A percentile compares a stretch with the other conserved stretches of the same genome.
Conservation (phyloP, 2,797 vertebrate genomes). For the Eremophila alpestris region DNA sequence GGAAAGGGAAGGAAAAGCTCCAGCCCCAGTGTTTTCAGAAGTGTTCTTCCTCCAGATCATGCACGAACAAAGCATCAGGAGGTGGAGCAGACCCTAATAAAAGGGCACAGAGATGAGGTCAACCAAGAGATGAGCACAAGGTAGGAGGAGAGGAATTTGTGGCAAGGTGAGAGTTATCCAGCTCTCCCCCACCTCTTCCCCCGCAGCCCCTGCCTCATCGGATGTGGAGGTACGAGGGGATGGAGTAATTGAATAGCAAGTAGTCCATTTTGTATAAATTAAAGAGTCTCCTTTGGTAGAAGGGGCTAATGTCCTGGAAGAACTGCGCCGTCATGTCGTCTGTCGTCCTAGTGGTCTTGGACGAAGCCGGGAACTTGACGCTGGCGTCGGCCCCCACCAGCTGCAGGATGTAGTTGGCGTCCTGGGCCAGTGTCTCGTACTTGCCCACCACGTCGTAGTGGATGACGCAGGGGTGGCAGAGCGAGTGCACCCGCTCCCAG, state of each 20-base stretch:
- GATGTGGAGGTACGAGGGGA: conserved; percentile 85
- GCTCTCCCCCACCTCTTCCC: conserved; percentile 2
- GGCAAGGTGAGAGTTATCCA: conserved; percentile 31
- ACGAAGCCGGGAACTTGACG: conserved; percentile 84
- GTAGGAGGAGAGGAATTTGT: not conserved
- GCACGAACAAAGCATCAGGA: not conserved
- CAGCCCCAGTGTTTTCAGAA: not conserved
- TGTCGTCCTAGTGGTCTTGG: conserved; percentile 82
- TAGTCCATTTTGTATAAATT: conserved; percentile 97
- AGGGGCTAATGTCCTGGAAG: conserved; percentile 89
- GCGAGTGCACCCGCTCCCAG: conserved; percentile 93
- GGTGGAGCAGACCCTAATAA: not conserved
- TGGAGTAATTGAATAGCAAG: conserved; percentile 94
- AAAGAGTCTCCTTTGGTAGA: conserved; percentile 92
- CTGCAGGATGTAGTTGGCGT: conserved; percentile 86
- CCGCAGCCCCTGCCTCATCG: conserved; percentile 69
- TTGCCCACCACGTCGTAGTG: conserved; percentile 95
- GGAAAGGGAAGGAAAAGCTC: not conserved
- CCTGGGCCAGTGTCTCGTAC: conserved; percentile 90
- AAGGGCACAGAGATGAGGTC: not conserved
- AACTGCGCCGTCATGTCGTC: conserved; percentile 84
- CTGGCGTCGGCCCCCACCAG: conserved; percentile 77
- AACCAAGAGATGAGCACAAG: not conserved
- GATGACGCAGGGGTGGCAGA: conserved; percentile 94
- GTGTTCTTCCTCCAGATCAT: not conserved